phyloP scores from a whole-genome alignment of 2,888 invertebrate species.

The Julus scandinavius region DNA sequence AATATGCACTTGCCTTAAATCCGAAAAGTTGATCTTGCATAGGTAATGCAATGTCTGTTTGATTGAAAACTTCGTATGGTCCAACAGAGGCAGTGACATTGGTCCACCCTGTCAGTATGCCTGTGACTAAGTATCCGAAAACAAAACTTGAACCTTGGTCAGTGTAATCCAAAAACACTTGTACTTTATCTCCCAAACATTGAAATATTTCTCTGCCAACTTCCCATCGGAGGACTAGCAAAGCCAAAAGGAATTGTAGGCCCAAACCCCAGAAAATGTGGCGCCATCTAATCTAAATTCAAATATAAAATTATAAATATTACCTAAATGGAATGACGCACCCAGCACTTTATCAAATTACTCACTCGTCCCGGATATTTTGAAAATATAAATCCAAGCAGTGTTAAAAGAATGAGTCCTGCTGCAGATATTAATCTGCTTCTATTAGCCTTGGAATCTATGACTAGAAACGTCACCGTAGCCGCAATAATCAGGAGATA shows the following conservation, averaged over 20 bases:
- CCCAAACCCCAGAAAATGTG: constrained; percentile 82
- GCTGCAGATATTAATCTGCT: constrained; percentile 76
- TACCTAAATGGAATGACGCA: not conserved
- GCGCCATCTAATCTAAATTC: constrained; percentile 78
- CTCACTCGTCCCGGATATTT: constrained; percentile 71
- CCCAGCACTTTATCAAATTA: not conserved
- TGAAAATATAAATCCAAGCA: constrained; percentile 75
- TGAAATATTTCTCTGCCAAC: constrained; percentile 78
- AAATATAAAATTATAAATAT: not conserved
- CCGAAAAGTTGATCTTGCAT: constrained; percentile 76
- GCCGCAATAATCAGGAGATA: constrained; percentile 68
- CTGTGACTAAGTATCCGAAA: constrained; percentile 72
- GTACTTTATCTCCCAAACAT: constrained; percentile 76
- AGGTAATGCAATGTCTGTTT: constrained; percentile 47
- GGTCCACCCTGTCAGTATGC: constrained; percentile 63
- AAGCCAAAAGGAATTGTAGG: constrained; percentile 85
- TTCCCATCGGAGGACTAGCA: constrained; percentile 86
- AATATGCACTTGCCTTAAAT: constrained; percentile 75
- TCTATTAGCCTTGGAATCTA: constrained; percentile 73
- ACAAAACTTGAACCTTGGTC: constrained; percentile 85
- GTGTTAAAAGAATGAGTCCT: constrained; percentile 75
- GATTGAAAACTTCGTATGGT: not conserved
- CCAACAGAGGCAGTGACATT: constrained; percentile 63
- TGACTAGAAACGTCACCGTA: constrained; percentile 72
- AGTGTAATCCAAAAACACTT: constrained; percentile 82